phyloP scores from a whole-genome alignment of 2,113 vertebrate genomes.

The Hymenochirus boettgeri region DNA sequence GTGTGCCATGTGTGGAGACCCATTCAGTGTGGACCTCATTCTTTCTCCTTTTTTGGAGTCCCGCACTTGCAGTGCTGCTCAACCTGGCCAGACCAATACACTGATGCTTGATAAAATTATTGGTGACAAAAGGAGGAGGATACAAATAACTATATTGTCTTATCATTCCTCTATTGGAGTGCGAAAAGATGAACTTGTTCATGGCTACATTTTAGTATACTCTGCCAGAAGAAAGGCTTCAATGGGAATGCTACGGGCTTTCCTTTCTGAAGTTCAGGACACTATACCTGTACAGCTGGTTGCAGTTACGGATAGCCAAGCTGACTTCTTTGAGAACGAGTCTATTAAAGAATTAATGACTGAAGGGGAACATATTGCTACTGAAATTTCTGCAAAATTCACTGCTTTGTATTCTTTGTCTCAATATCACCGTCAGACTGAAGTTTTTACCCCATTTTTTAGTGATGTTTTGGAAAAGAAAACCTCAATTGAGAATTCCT shows the following conservation, averaged over 20 bases:
- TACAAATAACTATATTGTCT: conserved; percentile 92
- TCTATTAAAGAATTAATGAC: conserved; percentile 97
- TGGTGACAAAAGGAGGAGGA: conserved; percentile 84
- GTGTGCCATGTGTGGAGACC: conserved; percentile 98
- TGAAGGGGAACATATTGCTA: conserved; percentile 96
- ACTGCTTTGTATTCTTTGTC: conserved; percentile 96
- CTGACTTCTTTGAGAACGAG: conserved; percentile 96
- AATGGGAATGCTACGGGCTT: conserved; percentile 95
- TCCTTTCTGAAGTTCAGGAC: conserved; percentile 93
- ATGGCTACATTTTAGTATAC: conserved; percentile 97
- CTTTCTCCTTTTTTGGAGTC: conserved; percentile 96
- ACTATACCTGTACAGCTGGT: conserved; percentile 96
- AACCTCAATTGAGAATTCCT: conserved; percentile 87
- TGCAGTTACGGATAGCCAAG: conserved; percentile 96
- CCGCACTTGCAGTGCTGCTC: conserved; percentile 90
- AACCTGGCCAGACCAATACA: conserved; percentile 91
- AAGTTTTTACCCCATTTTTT: conserved; percentile 95
- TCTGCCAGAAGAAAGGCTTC: conserved; percentile 94
- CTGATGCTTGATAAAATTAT: conserved; percentile 96
- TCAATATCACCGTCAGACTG: conserved; percentile 93
- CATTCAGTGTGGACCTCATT: conserved; percentile 95
- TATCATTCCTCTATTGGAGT: conserved; percentile 96
- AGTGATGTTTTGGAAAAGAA: conserved; percentile 95
- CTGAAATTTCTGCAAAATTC: conserved; percentile 93
- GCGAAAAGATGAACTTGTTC: conserved; percentile 93